Evolutionary conservation across 2,797 vertebrate genomes (phyloP), one percentile per base, ranked within the genome.

Genomic region (Myiothlypis coronata): DNA sequence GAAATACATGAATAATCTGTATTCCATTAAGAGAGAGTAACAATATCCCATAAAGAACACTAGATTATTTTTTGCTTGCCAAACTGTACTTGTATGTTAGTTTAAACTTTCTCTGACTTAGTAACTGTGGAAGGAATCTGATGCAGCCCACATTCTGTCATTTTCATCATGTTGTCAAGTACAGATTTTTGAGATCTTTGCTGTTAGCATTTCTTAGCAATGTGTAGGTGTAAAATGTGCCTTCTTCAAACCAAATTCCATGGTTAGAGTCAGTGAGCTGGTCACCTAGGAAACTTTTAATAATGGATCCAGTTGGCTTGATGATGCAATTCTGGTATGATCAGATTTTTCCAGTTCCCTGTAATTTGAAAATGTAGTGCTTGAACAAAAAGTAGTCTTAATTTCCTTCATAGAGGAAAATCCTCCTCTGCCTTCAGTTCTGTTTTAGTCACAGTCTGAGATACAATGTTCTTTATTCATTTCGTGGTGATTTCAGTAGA

Each of bases 101-200:
- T 89, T 88, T 85, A 86, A 75, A 44, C 86, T 95, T 95, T 77
- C 12, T 77, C 83, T 90, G 64, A 83, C 83, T 93, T 92, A 72
- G 77, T 94, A 53, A 81, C n/a, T 83, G 32, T 27, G 61, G 70
- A 84, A 85, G 86, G 22, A 90, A 92, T 93, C 59, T 95, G 61
- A 35, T 96, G n/a, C 69, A 22, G 34, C 81, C 16, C 20, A 44
- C 28, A 11, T 57, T 89, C 65, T 96, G 43, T 87, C 32, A 64
- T 61, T 85, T 83, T 50, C 50, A 49, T 93, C 34, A 17, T 23
- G 60, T 80, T 82, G 72, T 93, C 59, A 92, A 59, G 70, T 87
- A 83, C 26, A 52, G 41, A 67, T 90, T 80, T 80, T 76, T 93
- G 17, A 94, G 86, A 88, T 81, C 46, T 24, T 79, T 94, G 49